phyloP scores from a whole-genome alignment of 1,140 invertebrate species.

The Agrypnia vestita region DNA sequence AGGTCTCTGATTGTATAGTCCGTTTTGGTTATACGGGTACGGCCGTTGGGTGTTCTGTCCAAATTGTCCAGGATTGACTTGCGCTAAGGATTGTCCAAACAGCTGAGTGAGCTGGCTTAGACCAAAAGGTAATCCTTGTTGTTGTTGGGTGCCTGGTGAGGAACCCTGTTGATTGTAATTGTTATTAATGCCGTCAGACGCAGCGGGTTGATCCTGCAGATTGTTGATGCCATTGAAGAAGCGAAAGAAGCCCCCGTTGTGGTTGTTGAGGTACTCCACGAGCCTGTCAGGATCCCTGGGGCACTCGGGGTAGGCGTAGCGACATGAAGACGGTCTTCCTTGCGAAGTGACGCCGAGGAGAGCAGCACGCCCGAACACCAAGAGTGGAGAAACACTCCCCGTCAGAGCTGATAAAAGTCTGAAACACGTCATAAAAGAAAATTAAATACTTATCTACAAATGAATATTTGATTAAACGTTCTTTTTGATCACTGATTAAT shows the following conservation, averaged over 20 bases:
- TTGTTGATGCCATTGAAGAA: constrained; percentile 77
- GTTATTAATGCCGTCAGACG: neutral
- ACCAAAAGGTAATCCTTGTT: constrained; percentile 33
- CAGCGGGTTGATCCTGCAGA: constrained; percentile 34
- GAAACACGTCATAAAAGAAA: no score
- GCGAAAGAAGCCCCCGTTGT: constrained; percentile 88
- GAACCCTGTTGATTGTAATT: neutral
- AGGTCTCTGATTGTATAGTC: constrained; percentile 47
- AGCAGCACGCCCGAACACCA: constrained; percentile 82
- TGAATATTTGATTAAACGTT: no score
- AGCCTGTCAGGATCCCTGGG: constrained; percentile 81
- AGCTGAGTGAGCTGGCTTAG: constrained; percentile 39
- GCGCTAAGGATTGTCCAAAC: constrained; percentile 27
- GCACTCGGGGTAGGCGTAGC: constrained; percentile 80
- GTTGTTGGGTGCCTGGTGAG: neutral
- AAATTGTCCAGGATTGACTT: constrained; percentile 13
- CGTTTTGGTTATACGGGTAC: constrained; percentile 8
- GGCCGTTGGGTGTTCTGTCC: neutral
- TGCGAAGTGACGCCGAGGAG: constrained; percentile 80
- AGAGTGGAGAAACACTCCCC: constrained; percentile 73
- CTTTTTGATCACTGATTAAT: no score
- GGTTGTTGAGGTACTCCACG: constrained; percentile 87
- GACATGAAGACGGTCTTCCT: constrained; percentile 77
- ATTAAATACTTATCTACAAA: no score
- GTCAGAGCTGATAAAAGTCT: constrained; percentile 68